Percentiles rank a stretch among this genome's conserved stretches.
Evolutionary conservation across 2,888 invertebrate species (phyloP).

Genomic region (Hedychridium roseum): DNA sequence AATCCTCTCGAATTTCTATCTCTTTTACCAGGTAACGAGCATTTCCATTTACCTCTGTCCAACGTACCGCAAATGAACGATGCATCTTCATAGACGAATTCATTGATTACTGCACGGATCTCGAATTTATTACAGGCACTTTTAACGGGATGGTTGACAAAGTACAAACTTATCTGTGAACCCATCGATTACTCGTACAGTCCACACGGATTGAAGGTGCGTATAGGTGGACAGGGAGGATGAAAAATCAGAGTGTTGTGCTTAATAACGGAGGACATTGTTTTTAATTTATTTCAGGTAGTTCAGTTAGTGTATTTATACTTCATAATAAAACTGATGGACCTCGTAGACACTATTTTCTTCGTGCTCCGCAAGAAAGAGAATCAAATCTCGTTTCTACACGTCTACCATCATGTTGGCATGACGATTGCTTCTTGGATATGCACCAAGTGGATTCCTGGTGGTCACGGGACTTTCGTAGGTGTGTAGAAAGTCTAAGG

Average conservation of each 20-base stretch:
- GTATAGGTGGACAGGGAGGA: too few relatives aligned
- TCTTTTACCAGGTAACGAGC: constrained; percentile 66
- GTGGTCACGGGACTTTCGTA: constrained; percentile 61
- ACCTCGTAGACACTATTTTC: constrained; percentile 82
- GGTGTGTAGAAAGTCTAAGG: constrained; percentile 44
- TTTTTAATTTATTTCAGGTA: constrained; percentile 35
- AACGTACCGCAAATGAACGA: constrained; percentile 3
- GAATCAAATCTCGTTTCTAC: constrained; percentile 83
- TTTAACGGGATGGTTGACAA: constrained; percentile 43
- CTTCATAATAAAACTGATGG: constrained; percentile 75
- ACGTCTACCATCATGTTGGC: constrained; percentile 86
- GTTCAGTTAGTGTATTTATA: constrained; percentile 60
- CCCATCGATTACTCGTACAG: constrained; percentile 73
- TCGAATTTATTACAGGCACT: constrained; percentile 34
- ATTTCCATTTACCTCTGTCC: neutral
- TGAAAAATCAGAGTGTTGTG: too few relatives aligned
- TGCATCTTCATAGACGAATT: neutral
- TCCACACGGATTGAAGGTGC: constrained; percentile 69
- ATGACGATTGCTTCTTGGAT: constrained; percentile 78
- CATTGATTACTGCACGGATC: neutral
- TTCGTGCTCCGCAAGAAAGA: constrained; percentile 86
- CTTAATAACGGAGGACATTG: too few relatives aligned
- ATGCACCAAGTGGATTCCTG: constrained; percentile 69
- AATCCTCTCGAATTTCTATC: constrained; percentile 68
- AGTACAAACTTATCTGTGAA: constrained; percentile 76